Base-by-base conservation (phyloP, 2,888 invertebrate genomes). In the Agrotis segetum region DNA sequence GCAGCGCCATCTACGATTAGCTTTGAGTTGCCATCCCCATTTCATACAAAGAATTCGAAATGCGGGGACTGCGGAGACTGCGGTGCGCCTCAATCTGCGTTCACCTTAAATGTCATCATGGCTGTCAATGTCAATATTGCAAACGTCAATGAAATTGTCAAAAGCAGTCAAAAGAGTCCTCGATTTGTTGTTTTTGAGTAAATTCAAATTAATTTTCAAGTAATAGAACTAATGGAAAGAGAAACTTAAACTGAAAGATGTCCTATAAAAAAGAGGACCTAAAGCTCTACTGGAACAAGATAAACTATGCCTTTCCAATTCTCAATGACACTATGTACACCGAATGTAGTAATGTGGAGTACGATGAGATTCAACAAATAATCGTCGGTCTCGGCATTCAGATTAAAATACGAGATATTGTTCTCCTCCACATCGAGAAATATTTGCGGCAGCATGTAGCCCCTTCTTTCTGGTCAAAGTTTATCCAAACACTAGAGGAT, bases 391-490 rank as follows among this genome's bases (percentile, higher is more conserved):
- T 96, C 67, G 93, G 93, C 4, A 89, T 96, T 67, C 93, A 95
- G 84, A 86, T 91, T 4, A 94, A 92, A 88, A 93, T 96, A 77
- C 90, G 96, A 56, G 96, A 96, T 79, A 87, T 96, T 2, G 87
- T 94, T 56, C 87, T 96, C 21, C 88, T 95, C 46, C 92, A 93
- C 53, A 96, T 97, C 58, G 97, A 97, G 85, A 96, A 97, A 85
- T 95, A 97, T 85, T 92, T 97, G 62, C 96, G 97, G 3, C 96
- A 97, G 85, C 94, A 96, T 78, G 94, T 97, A 4, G 97, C 96
- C 1, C 97, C 97, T 13, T 90, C 94, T 53, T 98, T 98, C 92
- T 98, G 98, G 98, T 93, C 95, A 0, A 97, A 97, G 84, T 98
- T 98, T 89, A 92, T 91, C 3, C 95, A 94, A 77, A 91, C 93